Conservation (phyloP, 2,888 invertebrate species). For the Entomobrya multifasciata region DNA sequence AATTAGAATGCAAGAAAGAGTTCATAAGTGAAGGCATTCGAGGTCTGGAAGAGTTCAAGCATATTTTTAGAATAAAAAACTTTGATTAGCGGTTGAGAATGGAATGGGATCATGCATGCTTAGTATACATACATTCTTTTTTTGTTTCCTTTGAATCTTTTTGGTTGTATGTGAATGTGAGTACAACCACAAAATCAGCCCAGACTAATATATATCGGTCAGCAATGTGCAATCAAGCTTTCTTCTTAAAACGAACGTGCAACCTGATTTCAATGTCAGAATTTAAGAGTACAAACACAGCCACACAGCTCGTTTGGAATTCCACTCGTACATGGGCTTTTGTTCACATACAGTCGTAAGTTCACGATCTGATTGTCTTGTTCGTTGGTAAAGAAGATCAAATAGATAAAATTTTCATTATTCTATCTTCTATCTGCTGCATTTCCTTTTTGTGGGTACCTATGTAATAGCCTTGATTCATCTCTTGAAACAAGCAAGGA, state of each 20-base stretch:
- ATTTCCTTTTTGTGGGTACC: not conserved
- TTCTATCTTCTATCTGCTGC: not conserved
- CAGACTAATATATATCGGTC: no score
- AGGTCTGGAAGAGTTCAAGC: not conserved
- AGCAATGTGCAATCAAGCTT: no score
- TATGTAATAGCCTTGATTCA: no score
- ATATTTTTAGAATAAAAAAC: slow-evolving; percentile 29
- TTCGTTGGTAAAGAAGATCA: not conserved
- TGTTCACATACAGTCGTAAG: not conserved
- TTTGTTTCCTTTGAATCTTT: not conserved
- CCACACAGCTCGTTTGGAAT: not conserved
- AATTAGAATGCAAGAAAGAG: slow-evolving; percentile 59
- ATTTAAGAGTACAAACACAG: no score
- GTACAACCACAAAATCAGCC: no score
- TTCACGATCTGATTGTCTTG: not conserved
- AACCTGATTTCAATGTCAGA: slow-evolving; percentile 15
- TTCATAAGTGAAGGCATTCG: slow-evolving; percentile 21
- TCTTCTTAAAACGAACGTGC: no score
- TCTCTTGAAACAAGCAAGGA: no score
- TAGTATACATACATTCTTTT: not conserved
- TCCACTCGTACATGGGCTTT: not conserved
- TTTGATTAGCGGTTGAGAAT: not conserved
- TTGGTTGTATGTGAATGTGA: no score
- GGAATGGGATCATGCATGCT: not conserved
- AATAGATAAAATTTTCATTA: slow-evolving; percentile 19